Evolutionary conservation across 2,113 vertebrate species (phyloP).

Genomic region (Monopterus albus): DNA sequence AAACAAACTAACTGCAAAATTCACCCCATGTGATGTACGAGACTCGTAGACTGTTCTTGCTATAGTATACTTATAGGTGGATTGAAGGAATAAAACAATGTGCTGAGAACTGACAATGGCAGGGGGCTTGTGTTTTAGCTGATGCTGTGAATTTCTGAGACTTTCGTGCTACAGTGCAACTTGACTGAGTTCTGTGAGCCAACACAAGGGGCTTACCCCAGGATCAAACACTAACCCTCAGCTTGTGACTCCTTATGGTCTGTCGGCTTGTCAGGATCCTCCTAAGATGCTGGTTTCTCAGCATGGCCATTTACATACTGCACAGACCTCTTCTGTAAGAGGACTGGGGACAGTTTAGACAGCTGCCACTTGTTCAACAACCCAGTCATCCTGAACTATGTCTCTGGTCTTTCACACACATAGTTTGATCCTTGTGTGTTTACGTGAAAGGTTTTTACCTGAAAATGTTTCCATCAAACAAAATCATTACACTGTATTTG

Average conservation of each 20-base stretch:
- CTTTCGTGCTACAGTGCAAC: neutral
- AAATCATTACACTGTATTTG: constrained; percentile 6
- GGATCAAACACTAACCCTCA: constrained; percentile 32
- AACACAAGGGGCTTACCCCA: constrained; percentile 24
- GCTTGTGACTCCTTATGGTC: neutral
- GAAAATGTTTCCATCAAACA: constrained; percentile 1
- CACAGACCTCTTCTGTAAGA: constrained; percentile 3
- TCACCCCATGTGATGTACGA: too few species aligned
- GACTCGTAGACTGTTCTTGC: too few species aligned
- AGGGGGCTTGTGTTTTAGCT: constrained; percentile 15
- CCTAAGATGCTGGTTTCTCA: neutral
- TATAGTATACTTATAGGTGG: too few species aligned
- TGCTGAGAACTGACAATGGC: too few species aligned
- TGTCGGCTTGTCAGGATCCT: constrained; percentile 27
- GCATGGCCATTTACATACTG: neutral
- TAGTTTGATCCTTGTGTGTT: neutral
- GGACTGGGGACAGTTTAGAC: neutral
- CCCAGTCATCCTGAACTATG: neutral
- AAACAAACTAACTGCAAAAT: too few species aligned
- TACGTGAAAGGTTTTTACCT: neutral
- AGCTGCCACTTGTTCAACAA: neutral
- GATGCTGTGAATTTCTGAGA: constrained; percentile 15
- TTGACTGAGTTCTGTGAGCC: constrained; percentile 6
- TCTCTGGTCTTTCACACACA: neutral
- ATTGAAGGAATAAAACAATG: too few species aligned